Conservation (phyloP, 1,140 invertebrate genomes). For the Phenacoccus solenopsis region DNA sequence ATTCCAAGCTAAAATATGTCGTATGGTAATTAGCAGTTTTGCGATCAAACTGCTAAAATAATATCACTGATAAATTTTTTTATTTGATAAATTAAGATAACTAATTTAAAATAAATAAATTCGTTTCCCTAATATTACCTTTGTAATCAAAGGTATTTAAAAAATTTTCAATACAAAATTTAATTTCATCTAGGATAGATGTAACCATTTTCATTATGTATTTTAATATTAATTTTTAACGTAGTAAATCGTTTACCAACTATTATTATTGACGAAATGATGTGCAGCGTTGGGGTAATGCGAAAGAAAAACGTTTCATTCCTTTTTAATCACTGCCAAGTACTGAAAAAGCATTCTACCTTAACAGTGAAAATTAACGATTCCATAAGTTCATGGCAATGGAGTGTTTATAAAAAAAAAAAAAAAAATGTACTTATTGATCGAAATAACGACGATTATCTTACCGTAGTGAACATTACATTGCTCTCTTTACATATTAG, state of each 20-base stretch:
- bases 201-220: neutral
- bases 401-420: neutral
- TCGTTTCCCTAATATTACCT: no score
- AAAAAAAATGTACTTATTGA: no score
- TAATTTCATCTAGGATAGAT: conserved; percentile 2
- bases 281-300: neutral
- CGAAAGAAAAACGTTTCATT: neutral
- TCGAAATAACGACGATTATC: no score
- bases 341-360: neutral
- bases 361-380: neutral
- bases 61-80: neutral
- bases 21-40: neutral
- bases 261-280: neutral
- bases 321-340: neutral
- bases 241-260: neutral
- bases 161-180: neutral
- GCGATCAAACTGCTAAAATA: neutral
- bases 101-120: no score
- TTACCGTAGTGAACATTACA: neutral
- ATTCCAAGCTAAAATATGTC: neutral
- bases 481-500: no score
- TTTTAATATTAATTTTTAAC: neutral
- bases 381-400: neutral
- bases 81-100: neutral
- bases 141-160: no score